Percentiles rank a stretch among this genome's conserved stretches.
Evolutionary conservation across 2,113 vertebrate species (phyloP).

Genomic region (Albula glossodonta): DNA sequence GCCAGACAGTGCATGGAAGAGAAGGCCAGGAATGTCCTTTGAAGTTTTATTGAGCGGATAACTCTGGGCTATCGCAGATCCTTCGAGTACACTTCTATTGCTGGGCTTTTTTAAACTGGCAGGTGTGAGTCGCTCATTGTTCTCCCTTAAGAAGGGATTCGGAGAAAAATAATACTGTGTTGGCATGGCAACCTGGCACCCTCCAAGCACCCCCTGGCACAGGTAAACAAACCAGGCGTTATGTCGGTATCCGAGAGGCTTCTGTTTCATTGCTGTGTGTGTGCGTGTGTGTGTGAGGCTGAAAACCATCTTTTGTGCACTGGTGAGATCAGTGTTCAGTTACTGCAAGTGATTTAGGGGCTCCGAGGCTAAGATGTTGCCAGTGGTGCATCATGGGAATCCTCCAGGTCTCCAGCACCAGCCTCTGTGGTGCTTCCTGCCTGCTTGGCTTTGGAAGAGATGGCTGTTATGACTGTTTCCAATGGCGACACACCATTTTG

Average conservation of each 20-base stretch:
- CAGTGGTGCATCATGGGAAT: not conserved
- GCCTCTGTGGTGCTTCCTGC: not conserved
- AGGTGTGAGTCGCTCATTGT: slow-evolving; percentile 58
- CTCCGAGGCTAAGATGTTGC: not conserved
- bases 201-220: slow-evolving; percentile 27
- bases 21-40: slow-evolving; percentile 60
- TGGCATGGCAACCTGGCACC: slow-evolving; percentile 45
- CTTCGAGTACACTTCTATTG: slow-evolving; percentile 48
- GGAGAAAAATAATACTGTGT: slow-evolving; percentile 48
- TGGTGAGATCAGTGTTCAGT: not conserved
- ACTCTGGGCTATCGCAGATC: slow-evolving; percentile 51
- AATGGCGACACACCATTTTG: slow-evolving; percentile 29
- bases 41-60: slow-evolving; percentile 67
- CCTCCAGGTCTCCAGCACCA: not conserved
- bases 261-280: not conserved
- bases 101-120: slow-evolving; percentile 26
- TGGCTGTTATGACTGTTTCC: slow-evolving; percentile 31
- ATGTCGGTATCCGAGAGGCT: slow-evolving; percentile 3
- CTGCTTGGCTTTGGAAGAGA: slow-evolving; percentile 1
- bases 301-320: not conserved
- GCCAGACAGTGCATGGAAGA: slow-evolving; percentile 42
- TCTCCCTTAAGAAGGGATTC: slow-evolving; percentile 51
- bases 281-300: not conserved
- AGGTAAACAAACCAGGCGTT: slow-evolving; percentile 20
- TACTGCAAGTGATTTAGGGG: not conserved